A percentile compares a stretch with the other conserved stretches of the same genome.
Evolutionary conservation across 35 echinoderm and acorn worm species (phyloP).

Genomic region (Anneissia japonica): DNA sequence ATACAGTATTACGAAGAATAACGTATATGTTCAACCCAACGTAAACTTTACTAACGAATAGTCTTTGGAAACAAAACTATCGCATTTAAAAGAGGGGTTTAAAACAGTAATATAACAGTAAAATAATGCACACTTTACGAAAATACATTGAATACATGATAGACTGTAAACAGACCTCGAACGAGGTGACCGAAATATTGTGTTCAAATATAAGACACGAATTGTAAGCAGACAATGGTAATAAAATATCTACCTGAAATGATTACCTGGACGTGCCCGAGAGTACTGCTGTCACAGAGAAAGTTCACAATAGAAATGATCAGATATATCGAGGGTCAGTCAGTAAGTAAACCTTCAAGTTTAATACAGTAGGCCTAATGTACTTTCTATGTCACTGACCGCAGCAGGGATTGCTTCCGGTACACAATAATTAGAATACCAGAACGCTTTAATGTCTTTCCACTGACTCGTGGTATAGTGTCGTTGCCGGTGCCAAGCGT

Average conservation of each 20-base stretch:
- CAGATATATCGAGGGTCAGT: neutral
- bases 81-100: no score
- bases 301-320: neutral
- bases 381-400: constrained; percentile 1
- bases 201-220: no score
- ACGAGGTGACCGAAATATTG: no score
- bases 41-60: no score
- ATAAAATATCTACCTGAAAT: neutral
- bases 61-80: no score
- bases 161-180: no score
- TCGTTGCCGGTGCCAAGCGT: neutral
- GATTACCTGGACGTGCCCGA: neutral
- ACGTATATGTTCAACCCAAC: no score
- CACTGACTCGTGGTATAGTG: neutral
- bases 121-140: no score
- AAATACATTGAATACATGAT: no score
- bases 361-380: neutral
- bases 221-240: no score
- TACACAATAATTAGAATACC: neutral
- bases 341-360: neutral
- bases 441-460: neutral
- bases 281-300: neutral
- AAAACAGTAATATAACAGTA: no score
- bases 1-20: no score
- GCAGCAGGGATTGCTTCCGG: neutral